Conservation (phyloP, 1,140 invertebrate species). For the Medauroidea extradentata region DNA sequence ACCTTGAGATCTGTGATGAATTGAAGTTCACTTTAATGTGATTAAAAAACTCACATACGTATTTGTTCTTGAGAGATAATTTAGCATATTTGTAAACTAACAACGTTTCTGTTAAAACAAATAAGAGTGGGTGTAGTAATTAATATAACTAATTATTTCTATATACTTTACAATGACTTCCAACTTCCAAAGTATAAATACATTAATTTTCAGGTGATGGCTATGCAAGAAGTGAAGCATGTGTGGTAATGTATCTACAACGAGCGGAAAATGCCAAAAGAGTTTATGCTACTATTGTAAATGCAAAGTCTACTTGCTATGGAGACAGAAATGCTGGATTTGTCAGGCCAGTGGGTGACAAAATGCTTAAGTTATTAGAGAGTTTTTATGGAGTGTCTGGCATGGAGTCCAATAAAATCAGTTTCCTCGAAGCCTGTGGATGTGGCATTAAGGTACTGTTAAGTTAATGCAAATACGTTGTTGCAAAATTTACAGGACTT, state of each 20-base stretch:
- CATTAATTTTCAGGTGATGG: conserved; percentile 51
- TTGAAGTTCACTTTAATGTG: too few species aligned
- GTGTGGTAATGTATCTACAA: conserved; percentile 52
- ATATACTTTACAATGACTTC: too few species aligned
- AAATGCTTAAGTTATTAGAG: conserved; percentile 50
- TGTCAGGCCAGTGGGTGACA: background rate
- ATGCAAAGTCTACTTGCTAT: conserved; percentile 24
- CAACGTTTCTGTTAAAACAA: too few species aligned
- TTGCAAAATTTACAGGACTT: too few species aligned
- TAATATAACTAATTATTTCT: too few species aligned
- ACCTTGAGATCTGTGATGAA: too few species aligned
- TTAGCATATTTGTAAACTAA: too few species aligned
- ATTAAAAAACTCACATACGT: too few species aligned
- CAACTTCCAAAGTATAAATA: too few species aligned
- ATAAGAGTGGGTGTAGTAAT: too few species aligned
- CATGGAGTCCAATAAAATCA: conserved; percentile 62
- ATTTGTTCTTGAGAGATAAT: too few species aligned
- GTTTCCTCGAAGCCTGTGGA: conserved; percentile 89
- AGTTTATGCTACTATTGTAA: conserved; percentile 52
- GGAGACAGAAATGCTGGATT: conserved; percentile 43
- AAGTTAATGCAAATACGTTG: too few species aligned
- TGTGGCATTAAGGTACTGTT: conserved; percentile 52
- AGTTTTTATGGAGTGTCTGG: conserved; percentile 85
- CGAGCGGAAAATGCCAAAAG: conserved; percentile 44
- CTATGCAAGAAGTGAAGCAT: conserved; percentile 56